Conservation (phyloP, 2,113 vertebrate genomes). For the Bos indicus region DNA sequence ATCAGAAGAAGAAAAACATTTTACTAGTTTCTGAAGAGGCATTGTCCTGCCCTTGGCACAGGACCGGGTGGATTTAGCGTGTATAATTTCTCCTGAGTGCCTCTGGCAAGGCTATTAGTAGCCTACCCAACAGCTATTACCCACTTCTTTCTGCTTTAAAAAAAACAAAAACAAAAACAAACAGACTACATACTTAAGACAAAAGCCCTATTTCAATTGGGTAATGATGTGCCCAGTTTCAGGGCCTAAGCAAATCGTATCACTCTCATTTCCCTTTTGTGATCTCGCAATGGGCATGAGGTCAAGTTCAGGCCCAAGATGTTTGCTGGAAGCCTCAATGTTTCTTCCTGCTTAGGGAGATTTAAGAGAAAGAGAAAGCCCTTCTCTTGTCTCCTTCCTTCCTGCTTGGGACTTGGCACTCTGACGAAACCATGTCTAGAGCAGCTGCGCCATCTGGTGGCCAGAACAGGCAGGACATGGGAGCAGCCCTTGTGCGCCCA, state of each 20-base stretch:
- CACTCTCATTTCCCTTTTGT: neutral
- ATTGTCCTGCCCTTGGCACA: neutral
- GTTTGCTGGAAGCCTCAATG: neutral
- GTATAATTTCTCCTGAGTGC: conserved; percentile 9
- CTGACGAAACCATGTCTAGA: neutral
- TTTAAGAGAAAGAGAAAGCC: neutral
- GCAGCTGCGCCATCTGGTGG: conserved; percentile 48
- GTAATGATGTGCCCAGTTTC: neutral
- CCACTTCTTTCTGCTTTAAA: conserved; percentile 13
- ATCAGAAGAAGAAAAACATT: neutral
- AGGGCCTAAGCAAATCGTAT: neutral
- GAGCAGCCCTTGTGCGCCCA: neutral
- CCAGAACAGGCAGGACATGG: neutral
- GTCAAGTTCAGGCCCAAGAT: neutral
- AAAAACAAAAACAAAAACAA: neutral
- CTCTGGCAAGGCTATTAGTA: neutral
- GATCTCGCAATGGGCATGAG: neutral
- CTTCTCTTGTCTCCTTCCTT: neutral
- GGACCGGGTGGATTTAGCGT: neutral
- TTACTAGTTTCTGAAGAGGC: conserved; percentile 20
- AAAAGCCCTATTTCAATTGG: neutral
- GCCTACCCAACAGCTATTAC: neutral
- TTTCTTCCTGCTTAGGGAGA: conserved; percentile 2
- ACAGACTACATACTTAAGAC: neutral
- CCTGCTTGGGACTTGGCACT: neutral